Evolutionary conservation across 2,113 vertebrate genomes (phyloP).

Genomic region (Galeopterus variegatus): DNA sequence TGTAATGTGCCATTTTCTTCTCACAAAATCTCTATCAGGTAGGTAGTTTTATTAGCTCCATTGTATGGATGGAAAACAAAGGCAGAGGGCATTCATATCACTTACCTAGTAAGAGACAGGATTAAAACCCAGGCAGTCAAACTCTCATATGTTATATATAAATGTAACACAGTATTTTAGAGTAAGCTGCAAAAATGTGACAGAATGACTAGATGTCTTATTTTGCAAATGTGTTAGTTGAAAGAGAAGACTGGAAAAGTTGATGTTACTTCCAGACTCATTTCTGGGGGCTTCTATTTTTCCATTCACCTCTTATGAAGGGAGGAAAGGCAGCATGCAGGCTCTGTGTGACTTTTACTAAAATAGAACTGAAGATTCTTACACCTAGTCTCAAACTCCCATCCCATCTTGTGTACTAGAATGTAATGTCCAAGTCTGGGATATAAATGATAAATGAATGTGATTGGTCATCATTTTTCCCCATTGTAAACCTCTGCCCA

Average conservation of each 20-base stretch:
- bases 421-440: background rate
- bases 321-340: background rate
- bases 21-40: background rate
- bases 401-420: background rate
- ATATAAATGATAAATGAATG: slow-evolving; percentile 72
- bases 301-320: background rate
- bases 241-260: background rate
- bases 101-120: background rate
- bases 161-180: background rate
- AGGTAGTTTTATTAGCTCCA: background rate
- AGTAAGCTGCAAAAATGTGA: background rate
- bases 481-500: background rate
- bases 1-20: background rate
- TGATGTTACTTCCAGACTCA: background rate
- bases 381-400: background rate
- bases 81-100: background rate
- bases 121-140: background rate
- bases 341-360: background rate
- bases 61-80: background rate
- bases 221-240: background rate
- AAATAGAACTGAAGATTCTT: slow-evolving; percentile 18
- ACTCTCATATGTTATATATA: background rate
- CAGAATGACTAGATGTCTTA: background rate
- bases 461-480: slow-evolving; percentile 55
- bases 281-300: background rate